A percentile compares a stretch with the other conserved stretches of the same genome.
These are phyloP conservation scores for Oligia strigilis DNA, from an alignment of 2,888 invertebrate genomes.

Conservation along the genomic window DNA sequence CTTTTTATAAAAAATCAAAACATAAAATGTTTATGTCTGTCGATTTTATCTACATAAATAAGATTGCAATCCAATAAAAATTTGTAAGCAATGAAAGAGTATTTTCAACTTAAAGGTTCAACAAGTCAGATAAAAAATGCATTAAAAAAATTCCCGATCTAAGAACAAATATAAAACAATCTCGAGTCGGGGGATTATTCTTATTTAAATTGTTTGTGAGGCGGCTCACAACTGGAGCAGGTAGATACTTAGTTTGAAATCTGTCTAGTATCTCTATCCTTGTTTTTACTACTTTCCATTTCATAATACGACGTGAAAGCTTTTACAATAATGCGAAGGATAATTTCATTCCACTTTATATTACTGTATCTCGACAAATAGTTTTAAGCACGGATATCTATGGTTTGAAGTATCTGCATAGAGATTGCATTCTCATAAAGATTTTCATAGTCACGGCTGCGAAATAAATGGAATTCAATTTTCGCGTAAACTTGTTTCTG, in stretches of 20 bases:
- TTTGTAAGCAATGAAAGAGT: background rate
- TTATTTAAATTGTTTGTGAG: constrained; percentile 50
- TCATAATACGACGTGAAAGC: constrained; percentile 56
- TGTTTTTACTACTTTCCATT: constrained; percentile 53
- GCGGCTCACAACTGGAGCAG: constrained; percentile 37
- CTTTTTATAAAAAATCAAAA: constrained; percentile 8
- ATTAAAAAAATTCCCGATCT: constrained; percentile 20
- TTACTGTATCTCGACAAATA: constrained; percentile 39
- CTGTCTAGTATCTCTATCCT: constrained; percentile 41
- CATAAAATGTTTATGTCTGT: constrained; percentile 16
- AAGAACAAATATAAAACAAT: constrained; percentile 40
- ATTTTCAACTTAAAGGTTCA: constrained; percentile 26
- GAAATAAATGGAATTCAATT: constrained; percentile 30
- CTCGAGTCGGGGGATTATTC: constrained; percentile 36
- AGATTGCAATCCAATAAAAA: constrained; percentile 15
- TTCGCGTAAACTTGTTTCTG: constrained; percentile 36
- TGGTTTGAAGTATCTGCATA: constrained; percentile 36
- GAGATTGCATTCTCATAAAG: constrained; percentile 16
- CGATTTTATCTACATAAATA: constrained; percentile 19
- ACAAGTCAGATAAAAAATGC: constrained; percentile 28
- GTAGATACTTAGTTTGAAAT: constrained; percentile 47
- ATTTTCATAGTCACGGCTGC: constrained; percentile 16
- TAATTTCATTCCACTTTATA: constrained; percentile 58
- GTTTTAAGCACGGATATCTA: constrained; percentile 10
- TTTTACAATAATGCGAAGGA: constrained; percentile 60